Evolutionary conservation across 2,113 vertebrate genomes (phyloP).

Genomic region (Sander lucioperca): DNA sequence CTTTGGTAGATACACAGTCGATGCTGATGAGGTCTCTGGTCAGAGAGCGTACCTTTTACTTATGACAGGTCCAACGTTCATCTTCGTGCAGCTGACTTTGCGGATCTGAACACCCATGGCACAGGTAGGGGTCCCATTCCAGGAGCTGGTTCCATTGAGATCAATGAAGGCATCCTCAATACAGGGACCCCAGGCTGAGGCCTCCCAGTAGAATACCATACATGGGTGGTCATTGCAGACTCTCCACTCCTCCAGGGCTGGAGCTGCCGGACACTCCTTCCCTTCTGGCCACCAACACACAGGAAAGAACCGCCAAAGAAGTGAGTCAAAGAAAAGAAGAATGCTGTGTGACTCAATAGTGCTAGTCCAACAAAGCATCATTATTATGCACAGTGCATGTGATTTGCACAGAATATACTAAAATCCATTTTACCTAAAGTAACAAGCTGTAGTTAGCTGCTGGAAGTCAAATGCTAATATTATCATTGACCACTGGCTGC

Average conservation of each 20-base stretch:
- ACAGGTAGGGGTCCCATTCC: conserved; percentile 84
- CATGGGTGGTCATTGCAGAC: conserved; percentile 91
- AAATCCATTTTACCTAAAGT: neutral
- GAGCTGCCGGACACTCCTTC: conserved; percentile 88
- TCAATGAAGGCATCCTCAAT: conserved; percentile 78
- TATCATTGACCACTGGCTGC: conserved; percentile 20
- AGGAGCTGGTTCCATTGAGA: conserved; percentile 79
- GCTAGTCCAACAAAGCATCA: neutral
- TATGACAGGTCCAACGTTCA: conserved; percentile 86
- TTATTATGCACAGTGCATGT: neutral
- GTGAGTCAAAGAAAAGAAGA: conserved; percentile 8
- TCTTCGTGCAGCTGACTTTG: conserved; percentile 89
- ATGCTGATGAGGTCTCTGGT: neutral
- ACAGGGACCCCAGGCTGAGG: conserved; percentile 90
- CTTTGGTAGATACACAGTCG: too few relatives aligned
- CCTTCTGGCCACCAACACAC: conserved; percentile 80
- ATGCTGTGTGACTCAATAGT: too few relatives aligned
- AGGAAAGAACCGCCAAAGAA: conserved; percentile 5
- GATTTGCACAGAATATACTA: conserved; percentile 2
- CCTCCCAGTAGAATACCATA: conserved; percentile 90
- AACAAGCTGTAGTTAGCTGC: neutral
- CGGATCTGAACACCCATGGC: conserved; percentile 90
- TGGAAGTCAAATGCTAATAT: conserved; percentile 32
- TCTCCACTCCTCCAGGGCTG: conserved; percentile 90
- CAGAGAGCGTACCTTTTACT: conserved; percentile 88